phyloP scores from a whole-genome alignment of 37 sponge, comb jelly and placozoan species.

The Geodia barretti region DNA sequence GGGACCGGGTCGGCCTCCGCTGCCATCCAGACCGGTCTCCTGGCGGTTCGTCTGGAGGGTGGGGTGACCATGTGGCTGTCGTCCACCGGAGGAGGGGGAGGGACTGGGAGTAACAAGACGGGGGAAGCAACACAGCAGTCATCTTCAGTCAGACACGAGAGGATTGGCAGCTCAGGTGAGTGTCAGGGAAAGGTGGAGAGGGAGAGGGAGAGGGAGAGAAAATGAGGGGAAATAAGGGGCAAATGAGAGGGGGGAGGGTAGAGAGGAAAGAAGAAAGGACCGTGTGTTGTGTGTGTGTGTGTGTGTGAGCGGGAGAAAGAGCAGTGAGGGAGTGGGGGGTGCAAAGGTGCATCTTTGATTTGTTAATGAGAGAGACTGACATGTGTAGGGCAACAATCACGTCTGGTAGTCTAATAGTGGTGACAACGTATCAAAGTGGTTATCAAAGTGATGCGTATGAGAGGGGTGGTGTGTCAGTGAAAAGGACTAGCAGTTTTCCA shows the following conservation, averaged over 20 bases:
- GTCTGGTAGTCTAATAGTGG: no score
- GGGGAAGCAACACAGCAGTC: background rate
- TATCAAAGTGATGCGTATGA: no score
- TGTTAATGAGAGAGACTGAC: no score
- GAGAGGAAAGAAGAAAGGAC: background rate
- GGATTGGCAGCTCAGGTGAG: background rate
- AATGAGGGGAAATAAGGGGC: background rate
- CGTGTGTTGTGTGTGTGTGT: background rate
- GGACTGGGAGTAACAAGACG: background rate
- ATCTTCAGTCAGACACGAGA: background rate
- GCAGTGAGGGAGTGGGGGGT: constrained; percentile 4
- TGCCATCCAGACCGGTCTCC: constrained; percentile 27
- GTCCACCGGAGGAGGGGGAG: background rate
- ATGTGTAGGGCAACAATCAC: no score
- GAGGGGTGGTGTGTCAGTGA: no score
- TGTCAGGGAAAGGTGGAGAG: background rate
- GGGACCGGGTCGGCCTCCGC: background rate
- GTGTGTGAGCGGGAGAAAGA: constrained; percentile 6
- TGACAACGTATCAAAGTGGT: no score
- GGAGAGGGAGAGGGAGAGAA: constrained; percentile 10
- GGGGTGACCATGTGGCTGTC: constrained; percentile 43
- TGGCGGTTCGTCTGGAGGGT: constrained; percentile 19
- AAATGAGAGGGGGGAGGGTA: background rate
- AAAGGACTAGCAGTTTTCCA: no score
- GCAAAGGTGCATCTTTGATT: no score